These are phyloP conservation scores for Diarsia dahlii DNA, from an alignment of 2,888 invertebrate species.

Conservation along the genomic window DNA sequence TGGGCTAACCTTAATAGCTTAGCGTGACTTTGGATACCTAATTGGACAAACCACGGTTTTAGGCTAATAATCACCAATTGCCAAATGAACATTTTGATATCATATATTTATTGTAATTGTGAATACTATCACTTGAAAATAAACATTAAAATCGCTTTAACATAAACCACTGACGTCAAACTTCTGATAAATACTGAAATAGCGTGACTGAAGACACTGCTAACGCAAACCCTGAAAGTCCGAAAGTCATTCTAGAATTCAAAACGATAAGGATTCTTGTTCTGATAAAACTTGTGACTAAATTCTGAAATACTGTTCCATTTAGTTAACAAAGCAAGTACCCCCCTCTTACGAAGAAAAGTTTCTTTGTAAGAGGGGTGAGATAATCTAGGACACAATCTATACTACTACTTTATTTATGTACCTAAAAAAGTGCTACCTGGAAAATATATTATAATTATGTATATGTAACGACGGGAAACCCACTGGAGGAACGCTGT, in stretches of 20 bases:
- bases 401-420: too few species aligned
- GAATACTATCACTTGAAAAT: background rate
- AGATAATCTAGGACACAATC: too few species aligned
- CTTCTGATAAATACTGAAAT: conserved; percentile 33
- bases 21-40: conserved; percentile 46
- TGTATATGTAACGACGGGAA: too few species aligned
- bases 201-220: conserved; percentile 50
- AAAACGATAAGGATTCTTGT: background rate
- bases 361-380: too few species aligned
- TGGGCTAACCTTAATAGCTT: conserved; percentile 1
- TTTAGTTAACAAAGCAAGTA: too few species aligned
- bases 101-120: conserved; percentile 14
- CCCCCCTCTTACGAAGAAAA: too few species aligned
- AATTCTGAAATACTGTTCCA: background rate
- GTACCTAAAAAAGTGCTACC: too few species aligned
- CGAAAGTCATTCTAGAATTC: background rate
- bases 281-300: background rate
- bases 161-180: conserved; percentile 21
- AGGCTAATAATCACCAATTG: background rate
- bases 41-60: conserved; percentile 4
- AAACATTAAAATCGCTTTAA: conserved; percentile 22
- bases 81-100: conserved; percentile 31
- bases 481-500: too few species aligned
- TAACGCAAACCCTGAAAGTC: conserved; percentile 25
- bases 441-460: too few species aligned